phyloP scores from a whole-genome alignment of 2,888 invertebrate genomes.

The Dryococelus australis region DNA sequence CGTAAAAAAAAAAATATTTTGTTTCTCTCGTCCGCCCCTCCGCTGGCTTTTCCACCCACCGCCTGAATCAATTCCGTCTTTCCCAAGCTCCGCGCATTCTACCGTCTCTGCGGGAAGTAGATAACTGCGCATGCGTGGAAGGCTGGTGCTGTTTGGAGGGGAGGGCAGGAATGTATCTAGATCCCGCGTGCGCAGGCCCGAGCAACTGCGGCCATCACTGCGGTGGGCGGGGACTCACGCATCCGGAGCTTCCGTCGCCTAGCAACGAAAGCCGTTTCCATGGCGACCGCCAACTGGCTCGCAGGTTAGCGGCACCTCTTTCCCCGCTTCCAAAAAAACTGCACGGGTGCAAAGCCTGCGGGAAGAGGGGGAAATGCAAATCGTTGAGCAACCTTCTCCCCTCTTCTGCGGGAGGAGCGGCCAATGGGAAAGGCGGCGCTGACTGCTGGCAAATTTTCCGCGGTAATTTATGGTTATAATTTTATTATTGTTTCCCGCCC shows the following conservation, averaged over 20 bases:
- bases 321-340: background rate
- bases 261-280: background rate
- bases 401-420: background rate
- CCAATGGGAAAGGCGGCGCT: no score
- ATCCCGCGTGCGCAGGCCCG: background rate
- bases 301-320: background rate
- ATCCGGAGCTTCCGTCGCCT: background rate
- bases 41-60: background rate
- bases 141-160: background rate
- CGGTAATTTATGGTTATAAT: slow-evolving; percentile 20
- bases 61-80: background rate
- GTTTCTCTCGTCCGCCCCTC: background rate
- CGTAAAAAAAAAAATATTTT: background rate
- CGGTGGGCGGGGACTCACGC: background rate
- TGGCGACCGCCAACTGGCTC: background rate
- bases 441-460: background rate
- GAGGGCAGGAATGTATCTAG: background rate
- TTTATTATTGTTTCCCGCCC: background rate
- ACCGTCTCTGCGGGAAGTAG: no score
- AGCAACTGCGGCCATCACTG: background rate
- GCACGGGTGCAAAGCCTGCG: background rate
- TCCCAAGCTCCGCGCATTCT: no score
- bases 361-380: background rate
- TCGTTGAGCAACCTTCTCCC: background rate
- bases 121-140: no score